Base-by-base conservation (phyloP, 2,797 vertebrate genomes). In the Phylloscopus collybita region DNA sequence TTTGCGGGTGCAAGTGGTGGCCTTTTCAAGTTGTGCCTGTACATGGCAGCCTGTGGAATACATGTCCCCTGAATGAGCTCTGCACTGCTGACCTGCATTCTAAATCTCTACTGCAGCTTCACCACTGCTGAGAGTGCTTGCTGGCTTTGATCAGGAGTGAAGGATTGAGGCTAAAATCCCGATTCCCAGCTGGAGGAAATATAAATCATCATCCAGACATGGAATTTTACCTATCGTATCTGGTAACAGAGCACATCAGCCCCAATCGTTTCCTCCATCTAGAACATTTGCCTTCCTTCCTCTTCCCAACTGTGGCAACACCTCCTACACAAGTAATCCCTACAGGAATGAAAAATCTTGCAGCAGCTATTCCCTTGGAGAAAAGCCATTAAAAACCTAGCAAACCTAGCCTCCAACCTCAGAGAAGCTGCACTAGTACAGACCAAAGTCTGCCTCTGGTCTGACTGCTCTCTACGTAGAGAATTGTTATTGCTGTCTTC, bases 81-180 rank as follows among this genome's bases (percentile, higher is more conserved):
- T 87, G 80, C 78, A 60, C 91, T 86, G 54, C 73, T 92, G 92
- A 94, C 80, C 84, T 89, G 56, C 19, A 14, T 50, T 64, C 78
- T 75, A 85, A 88, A 64, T 30, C 60, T 85, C 81, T 62, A 4
- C 71, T 79, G 54, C 36, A 76, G 56, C 66, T 82, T 74, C 74
- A 40, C 56, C 29, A 14, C 49, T 56, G 44, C 60, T 38, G 23
- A 64, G 44, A 84, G 64, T 30, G 51, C 53, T 60, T 45, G 14
- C 53, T 70, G 62, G 67, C 86, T 94, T 88, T 91, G 74, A 94
- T 80, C 74, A 72, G 56, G 16, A 67, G 36, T 16, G 50, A 90
- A 88, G 40, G 49, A 89, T 50, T 0, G 0, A 91, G 45, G 42
- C 20, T 86, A 69, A 86, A 95, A 86, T 80, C 53, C 42, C 2